phyloP scores from a whole-genome alignment of 1,140 invertebrate species.

The Bombus turneri region DNA sequence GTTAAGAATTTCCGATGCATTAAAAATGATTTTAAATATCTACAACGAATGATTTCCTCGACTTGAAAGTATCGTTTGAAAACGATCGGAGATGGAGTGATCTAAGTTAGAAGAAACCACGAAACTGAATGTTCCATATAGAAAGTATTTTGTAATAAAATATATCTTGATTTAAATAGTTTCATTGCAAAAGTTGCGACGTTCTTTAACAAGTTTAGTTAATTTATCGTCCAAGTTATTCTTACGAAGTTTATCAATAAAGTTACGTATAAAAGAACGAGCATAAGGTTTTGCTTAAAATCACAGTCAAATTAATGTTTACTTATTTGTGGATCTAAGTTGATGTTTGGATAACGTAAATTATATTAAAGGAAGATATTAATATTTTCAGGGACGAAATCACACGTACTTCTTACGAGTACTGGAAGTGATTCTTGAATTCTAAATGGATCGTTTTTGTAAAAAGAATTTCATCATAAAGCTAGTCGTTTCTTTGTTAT shows the following conservation, averaged over 20 bases:
- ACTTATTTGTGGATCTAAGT: background rate
- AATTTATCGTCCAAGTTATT: background rate
- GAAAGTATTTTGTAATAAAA: background rate
- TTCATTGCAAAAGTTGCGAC: no score
- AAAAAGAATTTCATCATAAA: background rate
- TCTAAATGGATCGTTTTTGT: background rate
- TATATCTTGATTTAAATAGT: no score
- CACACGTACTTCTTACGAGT: background rate
- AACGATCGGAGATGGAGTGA: background rate
- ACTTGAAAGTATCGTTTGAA: no score
- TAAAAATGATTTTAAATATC: no score
- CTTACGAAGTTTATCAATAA: no score
- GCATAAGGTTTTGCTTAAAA: background rate
- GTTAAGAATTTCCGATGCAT: no score
- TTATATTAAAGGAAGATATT: background rate
- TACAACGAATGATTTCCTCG: no score
- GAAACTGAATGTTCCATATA: background rate
- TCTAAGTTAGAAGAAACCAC: background rate
- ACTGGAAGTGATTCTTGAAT: background rate
- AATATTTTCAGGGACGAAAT: background rate
- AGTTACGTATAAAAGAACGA: background rate
- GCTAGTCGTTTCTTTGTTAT: background rate
- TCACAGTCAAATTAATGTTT: background rate
- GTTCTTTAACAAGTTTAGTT: background rate
- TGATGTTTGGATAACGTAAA: background rate